These are phyloP conservation scores for Ylistrum balloti DNA, from an alignment of 1,140 invertebrate genomes.

Conservation along the genomic window DNA sequence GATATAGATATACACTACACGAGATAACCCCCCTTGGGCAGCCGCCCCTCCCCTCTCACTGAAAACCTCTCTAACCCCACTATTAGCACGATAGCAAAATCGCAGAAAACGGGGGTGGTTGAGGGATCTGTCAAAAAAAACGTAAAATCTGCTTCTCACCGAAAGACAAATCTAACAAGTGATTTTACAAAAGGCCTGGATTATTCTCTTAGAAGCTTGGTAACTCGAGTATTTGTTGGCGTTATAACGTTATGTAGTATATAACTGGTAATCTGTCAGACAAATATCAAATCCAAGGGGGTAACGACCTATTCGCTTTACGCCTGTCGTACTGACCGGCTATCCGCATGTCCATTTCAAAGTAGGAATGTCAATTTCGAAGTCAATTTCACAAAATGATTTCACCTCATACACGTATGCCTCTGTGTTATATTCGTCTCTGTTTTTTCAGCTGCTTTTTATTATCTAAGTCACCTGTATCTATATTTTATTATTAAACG, in stretches of 20 bases:
- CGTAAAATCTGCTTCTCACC: background rate
- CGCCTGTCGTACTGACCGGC: background rate
- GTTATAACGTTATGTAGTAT: background rate
- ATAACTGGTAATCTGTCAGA: background rate
- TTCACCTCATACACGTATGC: conserved; percentile 1
- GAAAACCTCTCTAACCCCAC: background rate
- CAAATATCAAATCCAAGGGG: background rate
- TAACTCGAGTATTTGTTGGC: background rate
- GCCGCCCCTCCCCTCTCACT: conserved; percentile 27
- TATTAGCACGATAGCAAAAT: background rate
- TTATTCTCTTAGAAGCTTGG: background rate
- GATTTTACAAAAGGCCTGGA: conserved; percentile 27
- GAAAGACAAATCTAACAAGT: conserved; percentile 4
- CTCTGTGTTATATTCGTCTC: background rate
- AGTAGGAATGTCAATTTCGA: background rate
- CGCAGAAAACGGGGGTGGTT: background rate
- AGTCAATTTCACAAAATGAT: conserved; percentile 10
- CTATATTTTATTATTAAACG: background rate
- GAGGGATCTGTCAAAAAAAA: conserved; percentile 4
- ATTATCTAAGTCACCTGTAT: background rate
- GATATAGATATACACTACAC: background rate
- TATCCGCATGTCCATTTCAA: conserved; percentile 8
- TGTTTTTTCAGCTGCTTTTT: background rate
- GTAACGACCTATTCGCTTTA: background rate
- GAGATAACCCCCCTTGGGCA: background rate